Percentiles rank a stretch among this genome's conserved stretches.
Conservation (phyloP, 2,888 invertebrate species). For the Synergus umbraculus region DNA sequence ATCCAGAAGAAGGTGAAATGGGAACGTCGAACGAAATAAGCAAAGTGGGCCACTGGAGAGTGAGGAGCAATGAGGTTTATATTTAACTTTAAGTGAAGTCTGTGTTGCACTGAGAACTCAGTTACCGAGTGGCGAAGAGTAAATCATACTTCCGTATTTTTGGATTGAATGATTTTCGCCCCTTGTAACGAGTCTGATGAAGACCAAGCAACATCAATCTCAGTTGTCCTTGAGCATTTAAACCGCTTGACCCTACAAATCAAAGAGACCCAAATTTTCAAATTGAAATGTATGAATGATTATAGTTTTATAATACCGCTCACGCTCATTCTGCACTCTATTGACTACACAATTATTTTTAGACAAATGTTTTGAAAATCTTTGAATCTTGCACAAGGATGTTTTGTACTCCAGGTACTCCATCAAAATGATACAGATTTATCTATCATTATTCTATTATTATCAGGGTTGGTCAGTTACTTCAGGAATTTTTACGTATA, state of each 20-base stretch:
- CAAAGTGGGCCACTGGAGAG: slow-evolving; percentile 70
- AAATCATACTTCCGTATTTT: slow-evolving; percentile 44
- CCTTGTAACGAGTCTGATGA: slow-evolving; percentile 8
- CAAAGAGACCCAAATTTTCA: slow-evolving; percentile 20
- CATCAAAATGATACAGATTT: neutral
- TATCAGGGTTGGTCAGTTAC: too few relatives aligned
- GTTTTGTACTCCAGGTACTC: neutral
- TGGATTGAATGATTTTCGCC: neutral
- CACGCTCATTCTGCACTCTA: neutral
- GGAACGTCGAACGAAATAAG: slow-evolving; percentile 49
- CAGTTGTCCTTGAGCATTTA: slow-evolving; percentile 10
- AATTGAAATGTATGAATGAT: neutral
- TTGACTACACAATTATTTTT: slow-evolving; percentile 25
- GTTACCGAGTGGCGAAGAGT: slow-evolving; percentile 45
- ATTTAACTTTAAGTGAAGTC: slow-evolving; percentile 65
- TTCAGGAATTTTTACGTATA: too few relatives aligned
- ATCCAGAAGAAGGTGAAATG: slow-evolving; percentile 31
- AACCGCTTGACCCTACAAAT: slow-evolving; percentile 26
- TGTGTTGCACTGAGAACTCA: slow-evolving; percentile 53
- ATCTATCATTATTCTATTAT: neutral
- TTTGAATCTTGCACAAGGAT: neutral
- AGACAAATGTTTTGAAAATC: slow-evolving; percentile 19
- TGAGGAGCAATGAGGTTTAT: slow-evolving; percentile 62
- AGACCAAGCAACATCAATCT: slow-evolving; percentile 18
- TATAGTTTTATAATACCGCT: neutral